phyloP scores from a whole-genome alignment of 2,888 invertebrate species.

The Heliconius ismenius region DNA sequence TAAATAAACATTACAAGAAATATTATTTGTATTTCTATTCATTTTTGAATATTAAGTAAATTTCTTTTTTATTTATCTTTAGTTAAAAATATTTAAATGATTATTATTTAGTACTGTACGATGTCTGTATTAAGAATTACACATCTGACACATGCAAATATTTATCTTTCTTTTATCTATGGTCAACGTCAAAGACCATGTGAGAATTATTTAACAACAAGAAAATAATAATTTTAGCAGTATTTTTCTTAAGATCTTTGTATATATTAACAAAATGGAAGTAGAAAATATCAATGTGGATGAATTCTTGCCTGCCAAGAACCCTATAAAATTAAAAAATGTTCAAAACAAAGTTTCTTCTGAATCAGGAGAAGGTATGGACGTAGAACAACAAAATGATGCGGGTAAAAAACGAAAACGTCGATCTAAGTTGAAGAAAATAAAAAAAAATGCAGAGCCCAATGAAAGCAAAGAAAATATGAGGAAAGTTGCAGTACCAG shows the following conservation, averaged over 20 bases:
- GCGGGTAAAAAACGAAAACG: constrained; percentile 75
- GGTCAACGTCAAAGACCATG: constrained; percentile 51
- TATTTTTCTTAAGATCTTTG: constrained; percentile 2
- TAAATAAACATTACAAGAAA: background rate
- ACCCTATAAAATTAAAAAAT: constrained; percentile 74
- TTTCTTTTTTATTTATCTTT: no score
- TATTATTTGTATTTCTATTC: background rate
- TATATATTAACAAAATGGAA: constrained; percentile 57
- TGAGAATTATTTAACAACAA: constrained; percentile 50
- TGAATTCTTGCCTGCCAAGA: constrained; percentile 79
- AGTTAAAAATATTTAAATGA: no score
- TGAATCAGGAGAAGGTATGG: constrained; percentile 82
- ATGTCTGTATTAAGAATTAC: background rate
- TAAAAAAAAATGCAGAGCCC: constrained; percentile 67
- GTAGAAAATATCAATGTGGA: constrained; percentile 77
- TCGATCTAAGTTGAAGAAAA: constrained; percentile 69
- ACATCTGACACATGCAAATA: background rate
- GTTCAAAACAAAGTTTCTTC: constrained; percentile 76
- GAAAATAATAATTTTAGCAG: constrained; percentile 34
- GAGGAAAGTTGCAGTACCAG: constrained; percentile 93
- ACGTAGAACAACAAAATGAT: constrained; percentile 85
- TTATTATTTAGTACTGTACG: no score
- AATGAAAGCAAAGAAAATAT: constrained; percentile 83
- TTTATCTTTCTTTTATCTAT: constrained; percentile 49
- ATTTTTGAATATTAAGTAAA: no score